Base-by-base conservation (phyloP, 2,888 invertebrate genomes). In the Lymantria dispar region DNA sequence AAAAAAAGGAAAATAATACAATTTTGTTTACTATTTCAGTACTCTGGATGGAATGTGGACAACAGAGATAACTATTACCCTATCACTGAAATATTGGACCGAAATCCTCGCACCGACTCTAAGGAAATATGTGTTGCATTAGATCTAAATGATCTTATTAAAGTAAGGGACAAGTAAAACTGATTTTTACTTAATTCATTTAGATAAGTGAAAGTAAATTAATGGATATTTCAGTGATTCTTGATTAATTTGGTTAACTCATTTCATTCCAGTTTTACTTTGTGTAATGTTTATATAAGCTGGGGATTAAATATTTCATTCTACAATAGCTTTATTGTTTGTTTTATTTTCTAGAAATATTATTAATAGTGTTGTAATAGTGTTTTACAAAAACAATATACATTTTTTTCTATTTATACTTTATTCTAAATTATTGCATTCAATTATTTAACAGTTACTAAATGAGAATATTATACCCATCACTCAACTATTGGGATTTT, bases 21-120 rank as follows among this genome's bases (percentile, higher is more conserved):
- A 33, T 36, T n/a, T 9, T 47, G 36, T 33, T 14, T 30, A 12
- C 10, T 64, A 58, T 89, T 91, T 53, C 86, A 93, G 93, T 93
- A 93, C 70, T 93, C 93, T 50, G 93, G 93, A 50, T 93, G 93
- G 93, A 92, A 92, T 75, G 88, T 91, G 52, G 92, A 92, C 71
- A 93, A 93, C 72, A 89, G 92, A 66, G 92, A 93, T 33, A 92
- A 93, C 64, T 93, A 93, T 73, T 92, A 92, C 68, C 92, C 93
- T 39, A 92, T 93, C 48, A 91, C 92, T 49, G 93, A 92, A 80
- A 92, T 92, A 67, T 62, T 92, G 78, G 91, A 92, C 64, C 74
- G 91, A 60, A 92, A 92, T 68, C 92, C 92, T 52, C 88, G 83
- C 64, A 91, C 91, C 38, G 91, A 91, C 63, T 87, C 90, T 43